These are phyloP conservation scores for Orycteropus afer DNA, from an alignment of 2,113 vertebrate genomes.

Conservation along the genomic window DNA sequence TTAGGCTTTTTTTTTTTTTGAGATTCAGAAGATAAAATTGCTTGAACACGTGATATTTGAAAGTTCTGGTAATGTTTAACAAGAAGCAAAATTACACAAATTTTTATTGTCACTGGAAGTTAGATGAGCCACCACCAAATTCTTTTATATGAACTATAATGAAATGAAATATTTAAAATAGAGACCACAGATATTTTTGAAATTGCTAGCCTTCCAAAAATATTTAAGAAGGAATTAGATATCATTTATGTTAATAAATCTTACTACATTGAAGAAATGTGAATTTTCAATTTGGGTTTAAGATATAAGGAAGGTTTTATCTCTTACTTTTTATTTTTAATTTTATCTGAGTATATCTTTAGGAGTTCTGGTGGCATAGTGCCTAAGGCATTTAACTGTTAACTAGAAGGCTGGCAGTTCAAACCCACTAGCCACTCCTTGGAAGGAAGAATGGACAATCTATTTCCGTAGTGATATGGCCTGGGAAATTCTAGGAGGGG, in stretches of 20 bases:
- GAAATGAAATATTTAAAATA: constrained; percentile 21
- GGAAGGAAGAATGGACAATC: too few species aligned
- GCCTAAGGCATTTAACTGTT: too few species aligned
- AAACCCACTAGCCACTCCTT: too few species aligned
- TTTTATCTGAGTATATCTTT: constrained; percentile 6
- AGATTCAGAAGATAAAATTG: not conserved
- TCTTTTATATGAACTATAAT: constrained; percentile 6
- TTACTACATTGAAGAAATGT: not conserved
- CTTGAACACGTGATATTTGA: not conserved
- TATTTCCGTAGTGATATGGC: too few species aligned
- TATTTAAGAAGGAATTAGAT: constrained; percentile 5
- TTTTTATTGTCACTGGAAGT: constrained; percentile 4
- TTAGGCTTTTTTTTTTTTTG: constrained; percentile 36
- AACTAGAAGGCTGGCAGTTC: too few species aligned
- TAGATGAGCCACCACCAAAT: not conserved
- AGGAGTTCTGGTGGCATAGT: too few species aligned
- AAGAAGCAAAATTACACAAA: not conserved
- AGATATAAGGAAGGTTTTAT: not conserved
- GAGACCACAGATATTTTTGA: not conserved
- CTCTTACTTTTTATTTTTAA: constrained; percentile 9
- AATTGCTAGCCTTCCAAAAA: not conserved
- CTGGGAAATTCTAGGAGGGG: too few species aligned
- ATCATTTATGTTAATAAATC: too few species aligned
- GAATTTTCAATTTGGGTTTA: not conserved
- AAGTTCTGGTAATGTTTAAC: not conserved